phyloP scores from a whole-genome alignment of 2,888 invertebrate species.

The Calliopum simillimum region DNA sequence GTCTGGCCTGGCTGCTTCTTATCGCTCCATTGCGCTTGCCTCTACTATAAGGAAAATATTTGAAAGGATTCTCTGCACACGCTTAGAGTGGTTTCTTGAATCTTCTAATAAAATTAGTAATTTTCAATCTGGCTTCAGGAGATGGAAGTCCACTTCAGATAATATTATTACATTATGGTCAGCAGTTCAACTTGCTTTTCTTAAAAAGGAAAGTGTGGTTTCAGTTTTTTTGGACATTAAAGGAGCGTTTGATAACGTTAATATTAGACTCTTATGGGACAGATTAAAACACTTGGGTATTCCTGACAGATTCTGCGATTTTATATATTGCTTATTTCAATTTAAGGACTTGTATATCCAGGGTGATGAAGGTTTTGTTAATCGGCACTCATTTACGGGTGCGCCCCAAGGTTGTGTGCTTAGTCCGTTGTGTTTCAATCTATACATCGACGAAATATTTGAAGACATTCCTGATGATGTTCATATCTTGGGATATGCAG shows the following conservation, averaged over 20 bases:
- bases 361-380: not conserved
- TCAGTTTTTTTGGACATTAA: constrained; percentile 20
- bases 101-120: not conserved
- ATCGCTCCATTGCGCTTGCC: constrained; percentile 11
- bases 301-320: constrained; percentile 4
- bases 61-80: constrained; percentile 15
- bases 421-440: constrained; percentile 24
- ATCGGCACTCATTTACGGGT: constrained; percentile 20
- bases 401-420: constrained; percentile 20
- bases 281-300: not conserved
- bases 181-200: not conserved
- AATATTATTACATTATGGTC: constrained; percentile 24
- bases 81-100: constrained; percentile 7
- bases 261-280: not conserved
- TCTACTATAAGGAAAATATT: constrained; percentile 22
- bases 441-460: constrained; percentile 24
- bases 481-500: too few relatives aligned
- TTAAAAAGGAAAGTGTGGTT: not conserved
- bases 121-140: constrained; percentile 14
- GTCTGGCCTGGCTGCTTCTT: not conserved
- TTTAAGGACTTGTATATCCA: not conserved
- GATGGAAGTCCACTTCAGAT: not conserved
- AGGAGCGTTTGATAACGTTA: constrained; percentile 29
- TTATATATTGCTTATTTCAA: not conserved
- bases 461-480: not conserved